Evolutionary conservation across 2,888 invertebrate genomes (phyloP).

Genomic region (Torymus tubicola): DNA sequence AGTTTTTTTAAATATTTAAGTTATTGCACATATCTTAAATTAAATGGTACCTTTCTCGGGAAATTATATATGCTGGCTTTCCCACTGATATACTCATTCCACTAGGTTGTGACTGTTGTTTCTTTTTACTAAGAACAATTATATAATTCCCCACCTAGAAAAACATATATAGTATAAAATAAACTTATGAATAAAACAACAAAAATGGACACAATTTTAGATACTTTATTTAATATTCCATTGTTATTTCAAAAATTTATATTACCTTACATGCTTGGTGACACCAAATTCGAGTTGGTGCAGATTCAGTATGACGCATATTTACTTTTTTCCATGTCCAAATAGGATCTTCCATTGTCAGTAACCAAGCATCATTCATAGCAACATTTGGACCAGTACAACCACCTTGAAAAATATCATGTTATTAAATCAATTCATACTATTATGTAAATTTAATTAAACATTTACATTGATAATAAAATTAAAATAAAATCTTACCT

Average conservation of each 20-base stretch:
- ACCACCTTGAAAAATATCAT: constrained; percentile 79
- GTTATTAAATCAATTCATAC: constrained; percentile 23
- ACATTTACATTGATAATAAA: background rate
- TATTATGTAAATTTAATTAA: constrained; percentile 13
- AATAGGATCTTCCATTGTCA: constrained; percentile 84
- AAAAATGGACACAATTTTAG: too few species aligned
- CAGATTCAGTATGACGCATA: constrained; percentile 87
- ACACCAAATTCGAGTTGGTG: constrained; percentile 93
- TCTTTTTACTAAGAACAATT: constrained; percentile 83
- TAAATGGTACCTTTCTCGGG: constrained; percentile 65
- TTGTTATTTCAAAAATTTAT: constrained; percentile 1
- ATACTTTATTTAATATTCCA: too few species aligned
- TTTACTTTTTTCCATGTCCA: constrained; percentile 88
- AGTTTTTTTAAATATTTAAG: constrained; percentile 6
- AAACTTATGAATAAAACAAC: background rate
- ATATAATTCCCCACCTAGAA: constrained; percentile 84
- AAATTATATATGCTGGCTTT: constrained; percentile 62
- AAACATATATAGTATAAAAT: constrained; percentile 5
- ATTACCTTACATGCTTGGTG: constrained; percentile 91
- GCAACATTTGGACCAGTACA: constrained; percentile 92
- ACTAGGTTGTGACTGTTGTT: constrained; percentile 66
- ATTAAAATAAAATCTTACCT: constrained; percentile 73
- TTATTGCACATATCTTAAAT: background rate
- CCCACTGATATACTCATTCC: constrained; percentile 70
- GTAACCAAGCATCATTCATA: constrained; percentile 93